Percentiles rank a stretch among this genome's conserved stretches.
These are phyloP conservation scores for Hippoglossus hippoglossus DNA, from an alignment of 2,797 vertebrate genomes.

Conservation along the genomic window DNA sequence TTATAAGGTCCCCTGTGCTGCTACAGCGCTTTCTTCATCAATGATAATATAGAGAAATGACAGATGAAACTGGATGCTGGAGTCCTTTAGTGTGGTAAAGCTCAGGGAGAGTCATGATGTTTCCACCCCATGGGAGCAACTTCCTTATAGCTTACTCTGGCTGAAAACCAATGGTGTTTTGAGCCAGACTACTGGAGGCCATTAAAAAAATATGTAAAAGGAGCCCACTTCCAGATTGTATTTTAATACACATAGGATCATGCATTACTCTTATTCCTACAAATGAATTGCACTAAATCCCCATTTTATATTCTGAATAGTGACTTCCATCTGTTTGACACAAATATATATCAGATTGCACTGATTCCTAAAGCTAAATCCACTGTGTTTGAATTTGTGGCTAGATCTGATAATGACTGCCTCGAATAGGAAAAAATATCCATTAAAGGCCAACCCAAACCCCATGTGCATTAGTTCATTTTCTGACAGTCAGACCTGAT, in stretches of 20 bases:
- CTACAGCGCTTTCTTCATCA: slow-evolving; percentile 13
- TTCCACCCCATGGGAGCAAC: slow-evolving; percentile 23
- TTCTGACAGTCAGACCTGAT: background rate
- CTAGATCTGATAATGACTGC: background rate
- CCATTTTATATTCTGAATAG: background rate
- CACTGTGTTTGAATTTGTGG: background rate
- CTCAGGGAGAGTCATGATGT: slow-evolving; percentile 29
- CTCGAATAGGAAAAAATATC: background rate
- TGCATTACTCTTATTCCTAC: slow-evolving; percentile 15
- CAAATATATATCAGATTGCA: background rate
- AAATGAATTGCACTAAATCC: slow-evolving; percentile 10
- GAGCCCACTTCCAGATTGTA: slow-evolving; percentile 19
- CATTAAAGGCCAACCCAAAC: background rate
- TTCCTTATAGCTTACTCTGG: slow-evolving; percentile 24
- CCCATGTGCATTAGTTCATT: no score
- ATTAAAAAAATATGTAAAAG: slow-evolving; percentile 12
- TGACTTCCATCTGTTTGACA: background rate
- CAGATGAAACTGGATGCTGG: slow-evolving; percentile 20
- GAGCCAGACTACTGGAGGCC: slow-evolving; percentile 23
- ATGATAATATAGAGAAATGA: slow-evolving; percentile 19
- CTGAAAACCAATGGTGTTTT: slow-evolving; percentile 35
- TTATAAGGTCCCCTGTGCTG: slow-evolving; percentile 8
- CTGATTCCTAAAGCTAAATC: background rate
- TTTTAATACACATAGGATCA: slow-evolving; percentile 24
- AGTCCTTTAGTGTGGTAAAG: slow-evolving; percentile 22